Percentiles rank a stretch among this genome's conserved stretches.
Evolutionary conservation across 1,140 invertebrate genomes (phyloP).

Genomic region (Drosophila athabasca): DNA sequence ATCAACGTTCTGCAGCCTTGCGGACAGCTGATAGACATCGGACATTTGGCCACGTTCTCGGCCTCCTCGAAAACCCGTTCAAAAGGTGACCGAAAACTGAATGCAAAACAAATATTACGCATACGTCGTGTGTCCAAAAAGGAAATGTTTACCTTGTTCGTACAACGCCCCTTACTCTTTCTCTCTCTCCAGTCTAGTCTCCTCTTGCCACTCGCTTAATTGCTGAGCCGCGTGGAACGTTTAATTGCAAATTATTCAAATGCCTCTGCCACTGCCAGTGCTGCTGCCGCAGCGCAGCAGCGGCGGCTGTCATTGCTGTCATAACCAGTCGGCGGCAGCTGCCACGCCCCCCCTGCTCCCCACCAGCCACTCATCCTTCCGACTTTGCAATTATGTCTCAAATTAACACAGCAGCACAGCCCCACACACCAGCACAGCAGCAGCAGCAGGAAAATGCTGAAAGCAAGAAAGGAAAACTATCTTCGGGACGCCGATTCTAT

Average conservation of each 20-base stretch:
- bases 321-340: constrained; percentile 64
- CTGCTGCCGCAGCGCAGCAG: no score
- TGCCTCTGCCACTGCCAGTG: constrained; percentile 49
- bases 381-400: constrained; percentile 71
- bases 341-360: not conserved
- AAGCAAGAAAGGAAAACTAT: no score
- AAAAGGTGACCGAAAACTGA: constrained; percentile 25
- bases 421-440: constrained; percentile 10
- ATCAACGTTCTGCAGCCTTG: constrained; percentile 50
- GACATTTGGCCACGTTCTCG: constrained; percentile 63
- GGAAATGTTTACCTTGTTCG: constrained; percentile 37
- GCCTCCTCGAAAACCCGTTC: constrained; percentile 29
- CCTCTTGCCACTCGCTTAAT: constrained; percentile 34
- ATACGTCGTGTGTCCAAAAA: constrained; percentile 54
- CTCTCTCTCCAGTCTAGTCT: not conserved
- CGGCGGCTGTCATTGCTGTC: constrained; percentile 64
- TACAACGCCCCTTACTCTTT: not conserved
- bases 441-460: constrained; percentile 39
- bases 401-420: constrained; percentile 69
- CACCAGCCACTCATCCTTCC: constrained; percentile 27
- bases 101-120: constrained; percentile 62
- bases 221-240: constrained; percentile 61
- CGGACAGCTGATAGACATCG: constrained; percentile 74
- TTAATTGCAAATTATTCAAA: constrained; percentile 82
- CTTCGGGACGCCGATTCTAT: no score